phyloP scores from a whole-genome alignment of 2,888 invertebrate genomes.

The Ophraella communa region DNA sequence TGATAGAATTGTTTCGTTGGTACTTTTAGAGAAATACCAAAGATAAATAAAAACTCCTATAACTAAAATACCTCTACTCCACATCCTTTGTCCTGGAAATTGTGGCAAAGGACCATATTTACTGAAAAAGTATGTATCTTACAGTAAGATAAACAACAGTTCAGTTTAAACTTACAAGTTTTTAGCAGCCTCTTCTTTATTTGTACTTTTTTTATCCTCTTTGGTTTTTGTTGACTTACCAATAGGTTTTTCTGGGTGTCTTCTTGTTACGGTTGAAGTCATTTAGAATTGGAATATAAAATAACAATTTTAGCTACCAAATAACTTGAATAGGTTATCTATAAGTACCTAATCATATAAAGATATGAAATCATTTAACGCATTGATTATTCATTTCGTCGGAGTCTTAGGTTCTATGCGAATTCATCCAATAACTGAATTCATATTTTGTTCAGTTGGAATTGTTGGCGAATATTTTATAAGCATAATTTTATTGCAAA shows the following conservation, averaged over 20 bases:
- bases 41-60: constrained; percentile 65
- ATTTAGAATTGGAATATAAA: constrained; percentile 4
- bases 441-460: too few species aligned
- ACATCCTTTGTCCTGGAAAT: constrained; percentile 59
- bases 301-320: not conserved
- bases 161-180: constrained; percentile 1
- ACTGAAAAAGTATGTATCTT: constrained; percentile 32
- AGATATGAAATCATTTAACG: not conserved
- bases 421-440: not conserved
- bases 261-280: constrained; percentile 19
- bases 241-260: constrained; percentile 13
- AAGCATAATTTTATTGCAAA: too few species aligned
- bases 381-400: not conserved
- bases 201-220: not conserved
- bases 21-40: constrained; percentile 70
- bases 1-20: constrained; percentile 69
- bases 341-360: not conserved
- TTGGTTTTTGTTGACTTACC: not conserved
- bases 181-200: constrained; percentile 1
- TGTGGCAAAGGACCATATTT: constrained; percentile 60
- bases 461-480: not conserved
- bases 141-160: not conserved
- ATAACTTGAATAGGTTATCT: not conserved
- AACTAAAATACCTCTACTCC: constrained; percentile 59
- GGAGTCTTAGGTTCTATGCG: not conserved